Base-by-base conservation (phyloP, 64 coral and sea anemone genomes). In the Dendrophyllia cribrosa region DNA sequence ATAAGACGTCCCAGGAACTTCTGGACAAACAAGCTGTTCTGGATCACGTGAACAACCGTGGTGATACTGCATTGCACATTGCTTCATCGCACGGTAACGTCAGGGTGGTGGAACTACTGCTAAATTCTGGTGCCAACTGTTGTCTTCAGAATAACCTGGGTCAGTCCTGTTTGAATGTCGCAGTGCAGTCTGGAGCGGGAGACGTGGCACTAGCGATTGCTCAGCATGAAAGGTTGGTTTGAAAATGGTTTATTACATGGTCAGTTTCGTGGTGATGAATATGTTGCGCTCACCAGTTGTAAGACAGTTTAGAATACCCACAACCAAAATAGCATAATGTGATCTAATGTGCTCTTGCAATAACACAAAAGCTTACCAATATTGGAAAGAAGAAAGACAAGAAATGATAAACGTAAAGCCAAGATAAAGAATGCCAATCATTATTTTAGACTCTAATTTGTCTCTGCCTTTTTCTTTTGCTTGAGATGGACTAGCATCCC, bases 1-100 rank as follows among this genome's bases (percentile, higher is more conserved):
- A 50, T 11, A 96, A 96, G 78, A 96, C 95, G n/a, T 88, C 80
- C 7, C 67, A 78, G 14, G 72, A 69, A 19, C 68, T 96, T 7
- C 87, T 96, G 10, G 67, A 93, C 43, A 87, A 90, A 51, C 71
- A 90, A 16, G 95, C 95, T 16, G 60, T 56, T 23, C 44, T 93
- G 15, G 91, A 93, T 53, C 70, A 51, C 4, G 47, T 77, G 47
- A 77, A 93, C 73, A 86, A 85, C 49, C 34, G 15, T 13, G 91
- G 91, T 4, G 85, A 93, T 15, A 78, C 91, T 4, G 81, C 91
- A 5, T 26, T 93, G 59, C 83, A 86, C 21, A 65, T 87, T 45
- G 82, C 91, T 23, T 59, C 91, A 1, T 70, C 58, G 6, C 34
- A 79, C 6, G 91, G 91, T 13, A 64, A 59, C 8, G 82, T 86